Evolutionary conservation across 2,888 invertebrate species (phyloP).

Genomic region (Ommatoiulus sabulosus): DNA sequence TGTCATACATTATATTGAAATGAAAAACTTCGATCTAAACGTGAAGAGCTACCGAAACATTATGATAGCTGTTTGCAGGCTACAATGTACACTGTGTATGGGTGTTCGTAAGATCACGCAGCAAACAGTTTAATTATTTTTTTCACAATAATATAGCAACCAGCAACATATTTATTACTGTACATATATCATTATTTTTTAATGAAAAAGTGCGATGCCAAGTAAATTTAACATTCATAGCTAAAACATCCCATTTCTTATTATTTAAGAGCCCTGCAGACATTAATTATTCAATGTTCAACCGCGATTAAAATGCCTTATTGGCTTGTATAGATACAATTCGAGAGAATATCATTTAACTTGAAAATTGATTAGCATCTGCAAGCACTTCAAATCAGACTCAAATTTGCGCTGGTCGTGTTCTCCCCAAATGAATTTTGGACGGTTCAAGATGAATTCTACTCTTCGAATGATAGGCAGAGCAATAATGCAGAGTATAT

Average conservation of each 20-base stretch:
- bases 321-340: neutral
- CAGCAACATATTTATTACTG: neutral
- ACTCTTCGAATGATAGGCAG: neutral
- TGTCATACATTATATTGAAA: too few species aligned
- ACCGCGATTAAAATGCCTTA: neutral
- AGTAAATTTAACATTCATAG: neutral
- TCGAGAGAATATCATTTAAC: neutral
- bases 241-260: neutral
- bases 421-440: neutral
- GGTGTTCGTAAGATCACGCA: too few species aligned
- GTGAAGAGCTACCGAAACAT: too few species aligned
- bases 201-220: neutral
- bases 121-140: neutral
- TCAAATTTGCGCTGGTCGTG: neutral
- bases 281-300: conserved; percentile 33
- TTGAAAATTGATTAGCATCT: conserved; percentile 24
- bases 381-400: neutral
- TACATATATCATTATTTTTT: neutral
- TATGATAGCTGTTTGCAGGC: too few species aligned
- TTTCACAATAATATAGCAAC: neutral
- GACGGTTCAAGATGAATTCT: neutral
- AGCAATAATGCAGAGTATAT: neutral
- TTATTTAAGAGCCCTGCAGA: neutral
- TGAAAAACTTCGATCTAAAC: too few species aligned
- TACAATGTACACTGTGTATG: too few species aligned